phyloP scores from a whole-genome alignment of 2,888 invertebrate species.

The Diploptera punctata region DNA sequence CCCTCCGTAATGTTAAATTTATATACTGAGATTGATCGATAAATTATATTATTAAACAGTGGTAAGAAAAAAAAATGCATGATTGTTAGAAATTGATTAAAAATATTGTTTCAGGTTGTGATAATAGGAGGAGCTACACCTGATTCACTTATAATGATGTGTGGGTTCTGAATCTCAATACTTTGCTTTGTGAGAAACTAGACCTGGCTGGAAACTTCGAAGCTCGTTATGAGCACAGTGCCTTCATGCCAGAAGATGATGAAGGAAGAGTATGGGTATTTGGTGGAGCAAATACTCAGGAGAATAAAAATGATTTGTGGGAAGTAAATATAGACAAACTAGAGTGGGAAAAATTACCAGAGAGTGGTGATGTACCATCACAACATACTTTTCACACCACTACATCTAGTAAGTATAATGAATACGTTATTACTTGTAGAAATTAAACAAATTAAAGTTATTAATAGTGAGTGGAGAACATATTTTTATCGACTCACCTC shows the following conservation, averaged over 20 bases:
- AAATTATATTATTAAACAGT: too few species aligned
- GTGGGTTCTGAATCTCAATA: conserved; percentile 30
- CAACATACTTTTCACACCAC: conserved; percentile 34
- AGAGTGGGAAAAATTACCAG: conserved; percentile 31
- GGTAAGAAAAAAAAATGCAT: too few species aligned
- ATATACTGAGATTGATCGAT: too few species aligned
- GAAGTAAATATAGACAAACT: conserved; percentile 22
- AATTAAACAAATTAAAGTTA: too few species aligned
- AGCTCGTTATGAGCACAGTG: conserved; percentile 39
- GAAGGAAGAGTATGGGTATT: conserved; percentile 26
- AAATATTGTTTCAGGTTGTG: too few species aligned
- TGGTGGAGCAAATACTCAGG: conserved; percentile 37
- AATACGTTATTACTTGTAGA: background rate
- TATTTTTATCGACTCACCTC: too few species aligned
- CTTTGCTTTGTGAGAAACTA: background rate
- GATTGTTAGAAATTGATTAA: too few species aligned
- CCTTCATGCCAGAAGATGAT: conserved; percentile 24
- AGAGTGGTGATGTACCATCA: conserved; percentile 27
- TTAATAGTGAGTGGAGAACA: too few species aligned
- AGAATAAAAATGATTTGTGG: conserved; percentile 39
- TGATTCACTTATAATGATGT: conserved; percentile 31
- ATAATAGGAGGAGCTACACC: conserved; percentile 40
- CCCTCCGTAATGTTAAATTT: too few species aligned
- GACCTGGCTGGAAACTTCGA: conserved; percentile 25
- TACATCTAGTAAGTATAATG: background rate